Percentiles rank a stretch among this genome's conserved stretches.
Conservation (phyloP, 2,113 vertebrate species). For the Oryzias melastigma region DNA sequence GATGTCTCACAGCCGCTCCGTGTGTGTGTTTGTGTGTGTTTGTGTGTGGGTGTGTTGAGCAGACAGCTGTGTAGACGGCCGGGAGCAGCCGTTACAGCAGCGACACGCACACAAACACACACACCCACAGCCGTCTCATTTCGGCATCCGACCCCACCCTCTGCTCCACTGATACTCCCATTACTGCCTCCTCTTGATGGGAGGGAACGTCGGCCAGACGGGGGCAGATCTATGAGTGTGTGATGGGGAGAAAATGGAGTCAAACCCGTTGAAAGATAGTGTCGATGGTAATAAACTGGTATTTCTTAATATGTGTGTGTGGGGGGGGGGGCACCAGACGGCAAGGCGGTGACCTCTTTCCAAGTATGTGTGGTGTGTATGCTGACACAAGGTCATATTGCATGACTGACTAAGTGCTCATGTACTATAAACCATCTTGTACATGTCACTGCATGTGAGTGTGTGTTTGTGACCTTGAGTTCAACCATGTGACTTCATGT, state of each 20-base stretch:
- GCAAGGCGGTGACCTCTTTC: constrained; percentile 67
- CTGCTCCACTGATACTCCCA: constrained; percentile 27
- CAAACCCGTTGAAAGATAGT: too few species aligned
- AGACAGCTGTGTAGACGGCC: constrained; percentile 76
- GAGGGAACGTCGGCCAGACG: constrained; percentile 42
- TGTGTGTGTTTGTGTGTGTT: constrained; percentile 54
- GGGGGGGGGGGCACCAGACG: constrained; percentile 58
- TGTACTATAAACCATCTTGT: constrained; percentile 60
- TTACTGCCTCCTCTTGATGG: constrained; percentile 27
- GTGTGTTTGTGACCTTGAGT: constrained; percentile 12
- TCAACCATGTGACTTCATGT: constrained; percentile 17
- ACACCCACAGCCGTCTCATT: constrained; percentile 32
- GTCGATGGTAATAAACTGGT: too few species aligned
- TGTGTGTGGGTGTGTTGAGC: constrained; percentile 43
- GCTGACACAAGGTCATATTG: constrained; percentile 52
- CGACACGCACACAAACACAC: constrained; percentile 48
- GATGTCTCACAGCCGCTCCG: constrained; percentile 64
- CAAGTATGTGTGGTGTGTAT: constrained; percentile 24
- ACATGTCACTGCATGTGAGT: constrained; percentile 35
- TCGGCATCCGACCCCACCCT: constrained; percentile 20
- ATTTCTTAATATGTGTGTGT: constrained; percentile 3
- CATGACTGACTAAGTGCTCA: constrained; percentile 63
- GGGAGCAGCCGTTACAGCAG: constrained; percentile 73
- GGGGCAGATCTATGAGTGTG: constrained; percentile 26
- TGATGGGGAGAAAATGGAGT: not conserved